Conservation (phyloP, 2,797 vertebrate species). For the Artibeus lituratus region DNA sequence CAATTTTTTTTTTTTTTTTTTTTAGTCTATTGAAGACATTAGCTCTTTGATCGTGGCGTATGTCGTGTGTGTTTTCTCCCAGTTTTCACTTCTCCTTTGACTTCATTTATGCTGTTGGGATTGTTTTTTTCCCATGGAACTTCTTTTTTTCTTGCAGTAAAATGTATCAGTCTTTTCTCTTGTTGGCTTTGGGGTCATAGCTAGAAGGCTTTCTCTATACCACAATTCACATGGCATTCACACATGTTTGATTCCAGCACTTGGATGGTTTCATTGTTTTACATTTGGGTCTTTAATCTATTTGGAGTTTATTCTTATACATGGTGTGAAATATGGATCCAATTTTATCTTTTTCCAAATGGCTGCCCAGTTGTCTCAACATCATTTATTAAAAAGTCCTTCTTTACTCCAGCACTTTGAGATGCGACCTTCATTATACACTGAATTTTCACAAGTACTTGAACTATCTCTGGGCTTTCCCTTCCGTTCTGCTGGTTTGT, state of each 20-base stretch:
- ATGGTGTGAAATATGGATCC: neutral
- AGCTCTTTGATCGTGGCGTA: neutral
- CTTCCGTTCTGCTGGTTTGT: neutral
- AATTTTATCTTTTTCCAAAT: constrained; percentile 34
- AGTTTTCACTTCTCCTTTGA: neutral
- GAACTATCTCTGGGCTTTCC: neutral
- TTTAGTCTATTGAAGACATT: neutral
- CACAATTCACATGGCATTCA: neutral
- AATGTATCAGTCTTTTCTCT: neutral
- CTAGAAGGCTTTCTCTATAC: neutral
- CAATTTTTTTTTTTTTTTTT: neutral
- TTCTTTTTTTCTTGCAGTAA: neutral
- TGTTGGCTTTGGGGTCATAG: neutral
- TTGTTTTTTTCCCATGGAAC: neutral
- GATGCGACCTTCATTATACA: neutral
- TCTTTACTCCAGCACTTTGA: neutral
- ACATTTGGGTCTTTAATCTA: neutral
- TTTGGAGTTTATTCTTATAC: neutral
- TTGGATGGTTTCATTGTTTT: neutral
- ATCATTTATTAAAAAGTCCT: constrained; percentile 24
- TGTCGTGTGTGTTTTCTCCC: neutral
- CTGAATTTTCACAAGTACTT: neutral
- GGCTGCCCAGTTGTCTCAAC: neutral
- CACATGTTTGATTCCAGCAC: neutral
- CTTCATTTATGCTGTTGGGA: neutral